A percentile compares a stretch with the other conserved stretches of the same genome.
Conservation (phyloP, 2,888 invertebrate genomes). For the Schizotus pectinicornis region DNA sequence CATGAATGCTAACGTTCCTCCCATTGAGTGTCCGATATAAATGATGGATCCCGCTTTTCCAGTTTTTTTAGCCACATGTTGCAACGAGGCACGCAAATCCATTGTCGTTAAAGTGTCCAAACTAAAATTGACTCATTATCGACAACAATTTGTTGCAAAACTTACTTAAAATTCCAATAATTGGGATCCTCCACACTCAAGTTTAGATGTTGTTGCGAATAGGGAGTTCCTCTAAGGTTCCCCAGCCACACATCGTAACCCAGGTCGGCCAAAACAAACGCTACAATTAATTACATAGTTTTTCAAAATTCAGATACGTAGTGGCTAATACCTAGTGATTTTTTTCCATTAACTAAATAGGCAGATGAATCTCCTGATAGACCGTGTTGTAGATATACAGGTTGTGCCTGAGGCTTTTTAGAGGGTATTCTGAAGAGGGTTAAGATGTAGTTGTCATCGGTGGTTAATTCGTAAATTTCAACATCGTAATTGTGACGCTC, state of each 20-base stretch:
- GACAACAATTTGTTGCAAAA: background rate
- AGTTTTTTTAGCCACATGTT: background rate
- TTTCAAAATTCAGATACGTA: too few relatives aligned
- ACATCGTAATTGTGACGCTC: slow-evolving; percentile 6
- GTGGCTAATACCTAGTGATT: slow-evolving; percentile 7
- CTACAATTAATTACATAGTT: slow-evolving; percentile 47
- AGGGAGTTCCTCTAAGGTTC: slow-evolving; percentile 80
- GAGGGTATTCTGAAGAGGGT: background rate
- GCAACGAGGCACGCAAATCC: background rate
- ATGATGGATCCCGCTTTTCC: background rate
- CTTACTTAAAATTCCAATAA: slow-evolving; percentile 70
- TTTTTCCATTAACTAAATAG: slow-evolving; percentile 4
- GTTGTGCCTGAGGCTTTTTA: slow-evolving; percentile 1
- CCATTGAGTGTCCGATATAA: background rate
- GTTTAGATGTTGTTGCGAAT: slow-evolving; percentile 68
- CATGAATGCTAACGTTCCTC: background rate
- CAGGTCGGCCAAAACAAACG: slow-evolving; percentile 66
- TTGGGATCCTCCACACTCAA: slow-evolving; percentile 60
- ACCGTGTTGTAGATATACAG: slow-evolving; percentile 13
- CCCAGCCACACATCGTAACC: slow-evolving; percentile 81
- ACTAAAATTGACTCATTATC: background rate
- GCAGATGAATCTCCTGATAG: background rate
- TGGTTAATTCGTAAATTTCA: background rate
- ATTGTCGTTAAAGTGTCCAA: background rate
- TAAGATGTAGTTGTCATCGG: slow-evolving; percentile 13